A percentile compares a stretch with the other conserved stretches of the same genome.
Evolutionary conservation across 2,888 invertebrate genomes (phyloP).

Genomic region (Entomobrya proxima): DNA sequence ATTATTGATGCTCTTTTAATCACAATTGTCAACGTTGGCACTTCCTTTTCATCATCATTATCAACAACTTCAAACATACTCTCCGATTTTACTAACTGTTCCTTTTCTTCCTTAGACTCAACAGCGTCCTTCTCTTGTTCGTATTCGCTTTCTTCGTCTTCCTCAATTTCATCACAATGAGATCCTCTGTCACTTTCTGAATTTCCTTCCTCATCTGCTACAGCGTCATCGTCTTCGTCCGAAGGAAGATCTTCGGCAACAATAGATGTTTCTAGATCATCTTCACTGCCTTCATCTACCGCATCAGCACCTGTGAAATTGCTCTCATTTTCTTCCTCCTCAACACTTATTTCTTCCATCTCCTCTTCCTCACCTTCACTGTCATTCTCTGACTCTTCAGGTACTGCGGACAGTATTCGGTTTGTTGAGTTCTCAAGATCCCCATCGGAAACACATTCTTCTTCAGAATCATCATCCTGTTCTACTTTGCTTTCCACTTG

Average conservation of each 20-base stretch:
- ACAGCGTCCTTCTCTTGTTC: no score
- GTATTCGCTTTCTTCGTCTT: not conserved
- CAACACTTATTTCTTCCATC: not conserved
- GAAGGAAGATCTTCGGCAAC: conserved; percentile 14
- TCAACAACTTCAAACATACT: conserved; percentile 13
- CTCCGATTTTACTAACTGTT: not conserved
- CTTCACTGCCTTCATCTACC: not conserved
- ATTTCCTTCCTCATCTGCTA: not conserved
- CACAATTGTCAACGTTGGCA: conserved; percentile 26
- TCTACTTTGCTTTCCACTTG: conserved; percentile 1
- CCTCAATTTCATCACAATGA: conserved; percentile 17
- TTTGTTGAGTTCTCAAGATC: not conserved
- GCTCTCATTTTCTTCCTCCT: not conserved
- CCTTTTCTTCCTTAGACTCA: not conserved
- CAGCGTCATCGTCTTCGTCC: conserved; percentile 19
- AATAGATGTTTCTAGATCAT: not conserved
- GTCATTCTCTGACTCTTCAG: conserved; percentile 43
- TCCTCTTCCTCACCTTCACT: conserved; percentile 14
- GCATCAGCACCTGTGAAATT: not conserved
- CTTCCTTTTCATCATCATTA: conserved; percentile 10
- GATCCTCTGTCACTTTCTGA: not conserved
- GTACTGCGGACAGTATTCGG: conserved; percentile 24
- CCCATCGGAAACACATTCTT: not conserved
- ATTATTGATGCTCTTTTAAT: conserved; percentile 14
- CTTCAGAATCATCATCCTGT: not conserved